A percentile compares a stretch with the other conserved stretches of the same genome.
phyloP scores from a whole-genome alignment of 2,888 invertebrate species.

The Drosophila trichaetosa region DNA sequence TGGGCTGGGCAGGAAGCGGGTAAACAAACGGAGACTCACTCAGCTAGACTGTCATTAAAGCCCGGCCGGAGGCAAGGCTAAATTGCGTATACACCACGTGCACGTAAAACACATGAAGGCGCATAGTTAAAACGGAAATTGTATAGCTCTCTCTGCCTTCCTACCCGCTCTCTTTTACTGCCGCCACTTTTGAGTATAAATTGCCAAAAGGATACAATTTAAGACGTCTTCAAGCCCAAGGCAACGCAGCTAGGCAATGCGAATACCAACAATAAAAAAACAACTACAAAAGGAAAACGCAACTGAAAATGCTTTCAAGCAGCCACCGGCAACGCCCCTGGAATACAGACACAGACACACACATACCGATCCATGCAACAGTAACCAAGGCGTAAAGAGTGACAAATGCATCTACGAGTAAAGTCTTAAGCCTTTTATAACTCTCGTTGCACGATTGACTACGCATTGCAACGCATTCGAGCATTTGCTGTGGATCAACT shows the following conservation, averaged over 20 bases:
- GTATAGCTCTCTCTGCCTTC: constrained; percentile 6
- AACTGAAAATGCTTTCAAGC: constrained; percentile 7
- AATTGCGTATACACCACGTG: constrained; percentile 52
- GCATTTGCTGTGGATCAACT: not conserved
- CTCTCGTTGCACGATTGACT: not conserved
- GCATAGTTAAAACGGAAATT: constrained; percentile 45
- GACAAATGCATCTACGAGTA: constrained; percentile 7
- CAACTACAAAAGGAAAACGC: constrained; percentile 3
- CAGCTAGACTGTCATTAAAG: constrained; percentile 35
- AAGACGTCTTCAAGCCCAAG: constrained; percentile 31
- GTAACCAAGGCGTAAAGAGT: not conserved
- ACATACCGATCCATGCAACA: not conserved
- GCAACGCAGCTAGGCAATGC: constrained; percentile 24
- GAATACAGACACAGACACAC: not conserved
- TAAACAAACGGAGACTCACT: constrained; percentile 19
- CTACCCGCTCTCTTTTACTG: not conserved
- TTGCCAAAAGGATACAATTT: constrained; percentile 56
- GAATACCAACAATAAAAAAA: constrained; percentile 4
- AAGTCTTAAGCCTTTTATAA: constrained; percentile 3
- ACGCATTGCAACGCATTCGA: not conserved
- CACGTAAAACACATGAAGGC: constrained; percentile 46
- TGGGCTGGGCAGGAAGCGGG: not conserved
- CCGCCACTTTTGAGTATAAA: constrained; percentile 29
- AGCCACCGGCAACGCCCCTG: not conserved
- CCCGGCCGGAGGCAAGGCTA: constrained; percentile 27